These are phyloP conservation scores for Lasioglossum pauxillum DNA, from an alignment of 2,888 invertebrate species.

Conservation along the genomic window DNA sequence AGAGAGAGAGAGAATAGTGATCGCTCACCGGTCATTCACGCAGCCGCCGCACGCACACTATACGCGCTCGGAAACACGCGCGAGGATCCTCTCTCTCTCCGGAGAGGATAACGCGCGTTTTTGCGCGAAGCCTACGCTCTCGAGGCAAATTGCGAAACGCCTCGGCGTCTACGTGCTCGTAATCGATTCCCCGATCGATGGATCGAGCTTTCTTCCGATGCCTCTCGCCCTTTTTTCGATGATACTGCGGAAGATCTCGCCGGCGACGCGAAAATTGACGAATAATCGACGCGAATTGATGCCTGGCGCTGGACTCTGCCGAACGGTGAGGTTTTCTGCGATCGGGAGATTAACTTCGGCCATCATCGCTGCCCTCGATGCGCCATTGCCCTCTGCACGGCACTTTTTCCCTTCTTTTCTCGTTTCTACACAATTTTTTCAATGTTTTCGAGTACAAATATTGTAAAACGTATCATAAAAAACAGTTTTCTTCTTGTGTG, in stretches of 20 bases:
- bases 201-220: slow-evolving; percentile 1
- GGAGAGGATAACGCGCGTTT: slow-evolving; percentile 28
- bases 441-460: no score
- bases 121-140: slow-evolving; percentile 47
- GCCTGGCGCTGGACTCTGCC: neutral
- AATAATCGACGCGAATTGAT: neutral
- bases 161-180: slow-evolving; percentile 19
- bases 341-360: neutral
- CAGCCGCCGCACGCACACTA: slow-evolving; percentile 21
- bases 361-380: neutral
- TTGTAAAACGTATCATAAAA: no score
- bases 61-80: neutral
- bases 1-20: slow-evolving; percentile 72
- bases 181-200: slow-evolving; percentile 24
- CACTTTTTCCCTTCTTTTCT: neutral
- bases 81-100: neutral
- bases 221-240: neutral
- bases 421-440: neutral
- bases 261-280: slow-evolving; percentile 5
- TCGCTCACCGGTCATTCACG: slow-evolving; percentile 80
- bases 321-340: neutral
- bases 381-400: neutral
- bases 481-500: no score
- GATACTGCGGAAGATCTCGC: neutral
- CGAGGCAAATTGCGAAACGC: slow-evolving; percentile 30